Conservation (phyloP, 2,797 vertebrate genomes). For the Characodon lateralis region DNA sequence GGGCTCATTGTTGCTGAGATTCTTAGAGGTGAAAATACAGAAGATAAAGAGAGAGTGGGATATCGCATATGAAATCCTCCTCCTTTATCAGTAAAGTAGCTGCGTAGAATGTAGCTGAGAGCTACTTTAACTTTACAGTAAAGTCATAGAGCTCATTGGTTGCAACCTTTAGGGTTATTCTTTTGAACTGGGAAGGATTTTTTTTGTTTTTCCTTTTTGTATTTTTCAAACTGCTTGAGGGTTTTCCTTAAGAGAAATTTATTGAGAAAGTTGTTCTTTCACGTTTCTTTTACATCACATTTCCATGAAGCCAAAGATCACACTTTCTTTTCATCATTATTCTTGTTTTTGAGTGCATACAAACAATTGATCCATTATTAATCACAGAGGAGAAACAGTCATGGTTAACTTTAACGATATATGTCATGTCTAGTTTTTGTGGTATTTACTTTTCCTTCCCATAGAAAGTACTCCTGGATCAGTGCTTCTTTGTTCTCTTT, state of each 20-base stretch:
- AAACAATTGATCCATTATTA: conserved; percentile 54
- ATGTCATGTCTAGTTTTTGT: conserved; percentile 21
- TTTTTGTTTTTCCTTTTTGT: neutral
- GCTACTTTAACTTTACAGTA: conserved; percentile 15
- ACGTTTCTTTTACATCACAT: neutral
- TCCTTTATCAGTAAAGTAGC: conserved; percentile 11
- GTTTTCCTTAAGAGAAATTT: neutral
- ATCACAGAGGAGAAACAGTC: conserved; percentile 19
- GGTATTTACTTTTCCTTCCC: too few relatives aligned
- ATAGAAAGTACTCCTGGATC: too few relatives aligned
- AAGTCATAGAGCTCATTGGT: conserved; percentile 6
- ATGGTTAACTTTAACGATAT: conserved; percentile 42
- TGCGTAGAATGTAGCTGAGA: conserved; percentile 47
- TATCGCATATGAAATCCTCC: conserved; percentile 57
- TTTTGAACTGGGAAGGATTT: neutral
- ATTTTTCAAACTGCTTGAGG: neutral
- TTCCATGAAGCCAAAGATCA: neutral
- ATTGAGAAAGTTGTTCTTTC: neutral
- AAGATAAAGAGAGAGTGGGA: conserved; percentile 28
- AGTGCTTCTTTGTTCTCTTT: too few relatives aligned
- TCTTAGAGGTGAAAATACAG: conserved; percentile 29
- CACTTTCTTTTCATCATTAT: conserved; percentile 1
- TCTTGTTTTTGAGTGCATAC: conserved; percentile 21
- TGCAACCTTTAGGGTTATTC: neutral
- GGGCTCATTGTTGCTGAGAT: conserved; percentile 36